phyloP scores from a whole-genome alignment of 30 jellyfish, hydroid and myxozoan genomes.

The Hydractinia echinata region DNA sequence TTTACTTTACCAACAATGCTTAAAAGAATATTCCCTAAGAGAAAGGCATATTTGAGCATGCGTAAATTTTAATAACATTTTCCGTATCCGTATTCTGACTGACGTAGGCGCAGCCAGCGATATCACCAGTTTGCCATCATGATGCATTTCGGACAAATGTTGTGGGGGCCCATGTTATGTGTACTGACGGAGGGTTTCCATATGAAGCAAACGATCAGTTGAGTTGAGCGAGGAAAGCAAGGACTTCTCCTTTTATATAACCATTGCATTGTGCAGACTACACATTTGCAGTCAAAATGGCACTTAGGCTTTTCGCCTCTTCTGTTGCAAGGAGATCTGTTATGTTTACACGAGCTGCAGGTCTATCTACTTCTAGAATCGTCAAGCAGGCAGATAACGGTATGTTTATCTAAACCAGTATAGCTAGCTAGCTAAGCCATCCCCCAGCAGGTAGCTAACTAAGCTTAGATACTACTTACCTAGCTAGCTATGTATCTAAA shows the following conservation, averaged over 20 bases:
- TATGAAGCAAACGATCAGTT: neutral
- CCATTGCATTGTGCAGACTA: too few relatives aligned
- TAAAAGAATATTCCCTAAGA: too few relatives aligned
- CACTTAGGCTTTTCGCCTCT: constrained; percentile 26
- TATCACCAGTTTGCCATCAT: neutral
- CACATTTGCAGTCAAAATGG: neutral
- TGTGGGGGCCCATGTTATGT: neutral
- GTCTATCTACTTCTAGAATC: constrained; percentile 23
- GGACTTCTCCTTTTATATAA: neutral
- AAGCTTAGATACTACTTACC: too few relatives aligned
- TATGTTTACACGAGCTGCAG: constrained; percentile 5
- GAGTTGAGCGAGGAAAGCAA: neutral
- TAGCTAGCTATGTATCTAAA: too few relatives aligned
- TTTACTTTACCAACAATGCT: too few relatives aligned
- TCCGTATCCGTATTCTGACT: too few relatives aligned
- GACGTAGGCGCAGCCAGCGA: too few relatives aligned
- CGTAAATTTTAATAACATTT: too few relatives aligned
- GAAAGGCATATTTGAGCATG: too few relatives aligned
- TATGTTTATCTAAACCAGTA: neutral
- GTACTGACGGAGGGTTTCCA: neutral
- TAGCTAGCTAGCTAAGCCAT: too few relatives aligned
- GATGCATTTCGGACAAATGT: constrained; percentile 23
- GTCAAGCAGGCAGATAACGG: neutral
- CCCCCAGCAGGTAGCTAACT: too few relatives aligned
- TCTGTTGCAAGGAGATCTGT: constrained; percentile 5